Evolutionary conservation across 2,113 vertebrate genomes (phyloP).

Genomic region (Cygnus buccinator): DNA sequence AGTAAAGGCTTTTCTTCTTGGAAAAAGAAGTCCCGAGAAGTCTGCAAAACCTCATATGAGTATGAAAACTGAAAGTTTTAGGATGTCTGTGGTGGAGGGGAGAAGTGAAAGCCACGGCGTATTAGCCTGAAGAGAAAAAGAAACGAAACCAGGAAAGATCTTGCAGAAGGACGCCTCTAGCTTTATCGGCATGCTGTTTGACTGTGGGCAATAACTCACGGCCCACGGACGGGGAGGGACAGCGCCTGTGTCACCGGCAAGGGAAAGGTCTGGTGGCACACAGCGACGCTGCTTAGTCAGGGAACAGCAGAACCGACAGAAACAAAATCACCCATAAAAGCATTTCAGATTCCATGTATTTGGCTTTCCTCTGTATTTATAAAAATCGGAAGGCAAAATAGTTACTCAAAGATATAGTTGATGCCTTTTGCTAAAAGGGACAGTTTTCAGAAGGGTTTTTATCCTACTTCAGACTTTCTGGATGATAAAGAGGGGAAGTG

Average conservation of each 20-base stretch:
- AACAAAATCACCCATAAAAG: background rate
- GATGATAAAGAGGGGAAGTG: background rate
- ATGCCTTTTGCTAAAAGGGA: background rate
- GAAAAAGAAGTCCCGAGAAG: background rate
- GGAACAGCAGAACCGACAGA: conserved; percentile 12
- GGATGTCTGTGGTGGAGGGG: background rate
- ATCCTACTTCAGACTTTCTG: background rate
- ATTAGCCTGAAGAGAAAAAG: background rate
- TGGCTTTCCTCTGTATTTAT: background rate
- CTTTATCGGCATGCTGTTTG: background rate
- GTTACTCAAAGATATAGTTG: background rate
- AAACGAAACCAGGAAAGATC: background rate
- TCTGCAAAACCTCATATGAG: background rate
- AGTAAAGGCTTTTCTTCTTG: background rate
- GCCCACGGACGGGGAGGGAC: background rate
- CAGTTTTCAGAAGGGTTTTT: background rate
- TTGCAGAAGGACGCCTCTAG: background rate
- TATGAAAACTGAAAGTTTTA: background rate
- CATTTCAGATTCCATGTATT: background rate
- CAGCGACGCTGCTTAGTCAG: background rate
- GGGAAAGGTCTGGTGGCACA: background rate
- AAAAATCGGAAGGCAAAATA: background rate
- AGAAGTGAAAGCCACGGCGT: background rate
- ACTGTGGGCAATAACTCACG: background rate
- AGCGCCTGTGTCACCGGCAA: background rate